A percentile compares a stretch with the other conserved stretches of the same genome.
These are phyloP conservation scores for Rosalia funebris DNA, from an alignment of 2,888 invertebrate species.

Conservation along the genomic window DNA sequence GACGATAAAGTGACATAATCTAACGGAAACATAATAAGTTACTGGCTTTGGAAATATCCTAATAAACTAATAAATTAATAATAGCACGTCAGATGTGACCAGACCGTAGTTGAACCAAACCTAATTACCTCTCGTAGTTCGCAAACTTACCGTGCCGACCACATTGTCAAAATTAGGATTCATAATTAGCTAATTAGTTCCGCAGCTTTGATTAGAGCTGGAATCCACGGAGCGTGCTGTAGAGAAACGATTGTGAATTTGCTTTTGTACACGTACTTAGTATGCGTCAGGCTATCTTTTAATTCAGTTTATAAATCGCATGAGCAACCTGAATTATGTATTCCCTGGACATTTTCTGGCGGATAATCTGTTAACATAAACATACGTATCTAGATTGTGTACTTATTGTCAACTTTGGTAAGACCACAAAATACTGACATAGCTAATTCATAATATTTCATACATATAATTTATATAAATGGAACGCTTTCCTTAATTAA, in stretches of 20 bases:
- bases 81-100: background rate
- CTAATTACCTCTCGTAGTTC: slow-evolving; percentile 13
- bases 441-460: too few species aligned
- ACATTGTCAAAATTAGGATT: slow-evolving; percentile 22
- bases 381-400: slow-evolving; percentile 49
- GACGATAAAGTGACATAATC: too few species aligned
- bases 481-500: too few species aligned
- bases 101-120: slow-evolving; percentile 2
- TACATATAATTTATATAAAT: too few species aligned
- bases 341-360: slow-evolving; percentile 46
- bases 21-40: background rate
- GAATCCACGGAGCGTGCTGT: slow-evolving; percentile 15
- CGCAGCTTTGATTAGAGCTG: slow-evolving; percentile 23
- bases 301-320: slow-evolving; percentile 48
- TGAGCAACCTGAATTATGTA: slow-evolving; percentile 50
- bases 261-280: slow-evolving; percentile 39
- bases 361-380: slow-evolving; percentile 51
- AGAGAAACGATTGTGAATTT: slow-evolving; percentile 28
- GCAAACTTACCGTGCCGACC: slow-evolving; percentile 2
- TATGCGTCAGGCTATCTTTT: slow-evolving; percentile 46
- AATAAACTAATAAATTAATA: background rate
- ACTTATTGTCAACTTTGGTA: too few species aligned
- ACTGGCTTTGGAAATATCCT: background rate
- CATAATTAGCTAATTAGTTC: slow-evolving; percentile 33
- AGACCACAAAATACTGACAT: too few species aligned